These are phyloP conservation scores for Drosophila subpulchrella DNA, from an alignment of 1,140 invertebrate species.

Conservation along the genomic window DNA sequence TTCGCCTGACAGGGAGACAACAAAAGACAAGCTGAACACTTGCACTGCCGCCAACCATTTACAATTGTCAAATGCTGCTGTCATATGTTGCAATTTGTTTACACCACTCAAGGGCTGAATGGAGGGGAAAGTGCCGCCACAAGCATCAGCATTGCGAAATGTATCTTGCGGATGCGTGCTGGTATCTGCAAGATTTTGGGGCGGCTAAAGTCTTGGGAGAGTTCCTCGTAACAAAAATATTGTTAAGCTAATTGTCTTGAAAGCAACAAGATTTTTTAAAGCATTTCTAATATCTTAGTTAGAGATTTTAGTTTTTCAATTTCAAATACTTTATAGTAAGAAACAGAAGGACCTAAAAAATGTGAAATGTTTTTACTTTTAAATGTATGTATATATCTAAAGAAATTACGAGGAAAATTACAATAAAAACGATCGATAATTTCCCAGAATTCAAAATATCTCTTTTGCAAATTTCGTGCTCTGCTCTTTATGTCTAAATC, in stretches of 20 bases:
- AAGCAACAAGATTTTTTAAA: too few relatives aligned
- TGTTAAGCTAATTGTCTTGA: background rate
- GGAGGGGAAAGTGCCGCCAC: conserved; percentile 4
- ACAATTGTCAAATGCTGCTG: conserved; percentile 79
- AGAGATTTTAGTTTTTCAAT: too few relatives aligned
- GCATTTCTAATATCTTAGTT: too few relatives aligned
- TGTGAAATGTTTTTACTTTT: too few relatives aligned
- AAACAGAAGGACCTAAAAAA: too few relatives aligned
- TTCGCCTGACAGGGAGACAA: conserved; percentile 21
- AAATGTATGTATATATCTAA: too few relatives aligned
- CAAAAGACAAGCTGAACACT: conserved; percentile 48
- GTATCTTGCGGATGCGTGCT: conserved; percentile 47
- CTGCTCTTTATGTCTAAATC: conserved; percentile 30
- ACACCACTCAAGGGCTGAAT: conserved; percentile 51
- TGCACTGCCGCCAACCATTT: conserved; percentile 65
- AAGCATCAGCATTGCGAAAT: conserved; percentile 35
- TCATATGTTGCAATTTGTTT: conserved; percentile 83
- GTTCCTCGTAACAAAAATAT: background rate
- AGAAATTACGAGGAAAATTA: too few relatives aligned
- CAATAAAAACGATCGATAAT: background rate
- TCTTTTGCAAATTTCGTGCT: background rate
- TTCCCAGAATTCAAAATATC: background rate
- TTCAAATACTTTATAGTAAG: too few relatives aligned
- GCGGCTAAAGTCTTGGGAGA: background rate
- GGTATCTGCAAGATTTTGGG: conserved; percentile 12